phyloP scores from a whole-genome alignment of 2,113 vertebrate species.

The Peucedramus taeniatus region DNA sequence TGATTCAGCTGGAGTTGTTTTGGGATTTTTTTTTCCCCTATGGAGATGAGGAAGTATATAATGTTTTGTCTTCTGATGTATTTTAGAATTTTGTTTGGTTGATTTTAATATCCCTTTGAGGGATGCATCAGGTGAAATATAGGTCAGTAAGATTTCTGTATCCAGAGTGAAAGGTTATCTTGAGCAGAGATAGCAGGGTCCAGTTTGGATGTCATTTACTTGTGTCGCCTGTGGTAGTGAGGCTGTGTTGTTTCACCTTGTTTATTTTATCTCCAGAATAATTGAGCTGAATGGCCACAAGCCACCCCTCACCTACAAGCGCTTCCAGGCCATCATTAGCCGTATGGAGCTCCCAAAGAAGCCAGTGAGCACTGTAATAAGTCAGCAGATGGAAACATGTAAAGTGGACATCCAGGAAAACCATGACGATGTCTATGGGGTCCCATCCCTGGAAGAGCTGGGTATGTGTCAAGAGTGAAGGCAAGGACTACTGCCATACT shows the following conservation, averaged over 20 bases:
- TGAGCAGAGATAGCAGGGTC: background rate
- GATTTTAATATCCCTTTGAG: background rate
- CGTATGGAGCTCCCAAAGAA: slow-evolving; percentile 90
- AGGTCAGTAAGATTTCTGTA: background rate
- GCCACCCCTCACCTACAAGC: slow-evolving; percentile 94
- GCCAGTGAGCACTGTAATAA: slow-evolving; percentile 79
- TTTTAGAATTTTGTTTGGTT: background rate
- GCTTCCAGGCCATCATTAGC: slow-evolving; percentile 93
- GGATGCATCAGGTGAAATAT: background rate
- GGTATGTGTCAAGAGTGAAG: slow-evolving; percentile 68
- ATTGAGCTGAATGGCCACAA: slow-evolving; percentile 92
- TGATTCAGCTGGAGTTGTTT: background rate
- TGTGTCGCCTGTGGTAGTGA: background rate
- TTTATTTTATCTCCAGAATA: slow-evolving; percentile 78
- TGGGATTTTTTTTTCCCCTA: rapidly evolving
- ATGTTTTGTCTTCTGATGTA: background rate
- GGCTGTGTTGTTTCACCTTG: background rate
- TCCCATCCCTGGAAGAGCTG: slow-evolving; percentile 93
- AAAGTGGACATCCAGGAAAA: slow-evolving; percentile 81
- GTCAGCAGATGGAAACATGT: slow-evolving; percentile 88
- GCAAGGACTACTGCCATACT: background rate
- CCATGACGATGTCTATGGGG: slow-evolving; percentile 87
- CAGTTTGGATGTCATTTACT: background rate
- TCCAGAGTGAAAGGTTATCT: background rate
- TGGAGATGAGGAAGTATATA: background rate